phyloP scores from a whole-genome alignment of 2,888 invertebrate species.

The Volucella bombylans region DNA sequence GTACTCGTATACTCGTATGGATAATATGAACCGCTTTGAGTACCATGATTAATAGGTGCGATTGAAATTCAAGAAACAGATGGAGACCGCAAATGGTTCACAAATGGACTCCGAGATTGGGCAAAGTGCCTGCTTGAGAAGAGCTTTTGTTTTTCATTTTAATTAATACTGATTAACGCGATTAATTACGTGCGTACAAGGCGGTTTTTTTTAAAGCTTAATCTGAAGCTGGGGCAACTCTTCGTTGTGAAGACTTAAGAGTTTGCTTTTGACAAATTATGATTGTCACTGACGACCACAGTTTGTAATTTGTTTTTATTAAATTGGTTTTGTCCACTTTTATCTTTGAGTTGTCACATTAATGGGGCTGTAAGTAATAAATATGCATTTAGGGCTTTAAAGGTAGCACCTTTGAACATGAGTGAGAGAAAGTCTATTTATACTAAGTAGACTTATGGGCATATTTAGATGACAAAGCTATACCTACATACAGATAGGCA shows the following conservation, averaged over 20 bases:
- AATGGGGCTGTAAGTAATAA: neutral
- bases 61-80: slow-evolving; percentile 65
- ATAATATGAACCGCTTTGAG: slow-evolving; percentile 40
- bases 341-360: slow-evolving; percentile 28
- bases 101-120: slow-evolving; percentile 33
- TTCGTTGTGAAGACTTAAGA: slow-evolving; percentile 24
- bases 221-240: slow-evolving; percentile 14
- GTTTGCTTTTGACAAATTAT: slow-evolving; percentile 54
- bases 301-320: slow-evolving; percentile 54
- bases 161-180: slow-evolving; percentile 71
- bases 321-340: slow-evolving; percentile 22
- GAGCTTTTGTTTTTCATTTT: slow-evolving; percentile 57
- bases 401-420: too few relatives aligned
- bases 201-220: slow-evolving; percentile 41
- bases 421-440: too few relatives aligned
- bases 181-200: slow-evolving; percentile 60
- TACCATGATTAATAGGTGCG: slow-evolving; percentile 67
- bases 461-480: too few relatives aligned
- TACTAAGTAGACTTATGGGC: too few relatives aligned
- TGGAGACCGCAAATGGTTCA: slow-evolving; percentile 52
- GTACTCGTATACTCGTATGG: too few relatives aligned
- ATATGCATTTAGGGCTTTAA: too few relatives aligned
- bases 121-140: slow-evolving; percentile 30
- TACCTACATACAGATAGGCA: too few relatives aligned
- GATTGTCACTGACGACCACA: slow-evolving; percentile 46